Conservation (phyloP, 2,113 vertebrate species). For the Oncorhynchus masou region DNA sequence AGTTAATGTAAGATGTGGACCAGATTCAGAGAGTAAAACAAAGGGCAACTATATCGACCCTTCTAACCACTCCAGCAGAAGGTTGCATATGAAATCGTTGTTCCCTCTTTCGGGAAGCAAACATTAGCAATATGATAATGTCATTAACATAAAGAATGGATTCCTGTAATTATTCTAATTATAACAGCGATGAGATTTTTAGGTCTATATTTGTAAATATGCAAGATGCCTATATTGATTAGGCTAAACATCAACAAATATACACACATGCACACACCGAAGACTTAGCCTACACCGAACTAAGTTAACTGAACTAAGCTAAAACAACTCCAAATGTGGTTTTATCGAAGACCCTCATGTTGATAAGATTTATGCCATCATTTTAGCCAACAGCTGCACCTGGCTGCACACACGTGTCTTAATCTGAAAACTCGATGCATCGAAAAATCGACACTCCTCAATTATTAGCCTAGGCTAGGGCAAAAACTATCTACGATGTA, state of each 20-base stretch:
- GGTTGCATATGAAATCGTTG: constrained; percentile 61
- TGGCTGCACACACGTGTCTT: too few species aligned
- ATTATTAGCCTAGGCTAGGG: too few species aligned
- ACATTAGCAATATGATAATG: constrained; percentile 35
- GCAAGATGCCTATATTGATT: constrained; percentile 63
- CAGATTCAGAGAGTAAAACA: background rate
- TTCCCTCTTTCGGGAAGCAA: constrained; percentile 12
- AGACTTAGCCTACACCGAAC: background rate
- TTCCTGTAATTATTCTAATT: constrained; percentile 47
- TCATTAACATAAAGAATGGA: constrained; percentile 64
- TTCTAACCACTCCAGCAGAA: constrained; percentile 43
- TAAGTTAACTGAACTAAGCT: background rate
- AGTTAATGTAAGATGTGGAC: constrained; percentile 29
- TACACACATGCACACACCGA: background rate
- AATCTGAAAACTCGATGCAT: too few species aligned
- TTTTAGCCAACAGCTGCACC: too few species aligned
- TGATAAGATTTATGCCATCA: too few species aligned
- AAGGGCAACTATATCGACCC: constrained; percentile 52
- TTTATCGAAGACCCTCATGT: too few species aligned
- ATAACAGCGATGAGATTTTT: constrained; percentile 38
- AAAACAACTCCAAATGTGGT: too few species aligned
- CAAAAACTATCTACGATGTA: too few species aligned
- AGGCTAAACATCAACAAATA: background rate
- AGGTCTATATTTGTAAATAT: constrained; percentile 51
- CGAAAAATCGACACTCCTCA: too few species aligned